Evolutionary conservation across 2,888 invertebrate species (phyloP), one percentile per base, ranked within the genome.

Genomic region (Myopa testacea): DNA sequence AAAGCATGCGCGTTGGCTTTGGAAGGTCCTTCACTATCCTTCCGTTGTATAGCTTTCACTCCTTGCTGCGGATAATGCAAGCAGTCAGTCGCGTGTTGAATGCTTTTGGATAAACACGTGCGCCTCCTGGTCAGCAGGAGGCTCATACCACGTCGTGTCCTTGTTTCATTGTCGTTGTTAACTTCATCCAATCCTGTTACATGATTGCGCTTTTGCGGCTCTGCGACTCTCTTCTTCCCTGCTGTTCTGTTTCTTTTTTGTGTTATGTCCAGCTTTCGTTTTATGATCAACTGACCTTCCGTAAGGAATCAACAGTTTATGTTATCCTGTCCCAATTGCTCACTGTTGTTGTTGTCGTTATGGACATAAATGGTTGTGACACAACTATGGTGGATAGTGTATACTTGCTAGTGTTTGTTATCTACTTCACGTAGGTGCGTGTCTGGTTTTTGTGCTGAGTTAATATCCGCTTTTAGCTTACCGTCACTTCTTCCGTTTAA

Each of bases 111-210:
- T 34, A 34, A 34, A 38, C 65, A 65, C 65, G 65, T 65, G 65
- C 38, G 34, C 2, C 83, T 84, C 79, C 81, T 82, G 77, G 78
- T 78, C 74, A 78, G 78, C 73, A 84, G 82, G 82, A 82, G 80
- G 80, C 75, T 50, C 40, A 3, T n/a, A 71, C 26, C 19, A 37
- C 16, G 19, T 73, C 60, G 8, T 16, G n/a, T 40, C 38, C 16
- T 62, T 19, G 4, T 2, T 14, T 40, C 38, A 14, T 62, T 19
- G 4, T 40, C 38, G 37, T 62, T 19, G 4, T 2, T 14, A 38
- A 38, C 1, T 8, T 45, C 38, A 16, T 67, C 5, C 3, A 10
- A 38, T 63, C 40, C 16, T 40, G n/a, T 16, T 67, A 14, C 14
- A 8, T 12, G 4, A 37, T 10, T 5, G 6, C 2, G 4, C n/a